A percentile compares a stretch with the other conserved stretches of the same genome.
Conservation (phyloP, 1,140 invertebrate genomes). For the Drosophila pachea region DNA sequence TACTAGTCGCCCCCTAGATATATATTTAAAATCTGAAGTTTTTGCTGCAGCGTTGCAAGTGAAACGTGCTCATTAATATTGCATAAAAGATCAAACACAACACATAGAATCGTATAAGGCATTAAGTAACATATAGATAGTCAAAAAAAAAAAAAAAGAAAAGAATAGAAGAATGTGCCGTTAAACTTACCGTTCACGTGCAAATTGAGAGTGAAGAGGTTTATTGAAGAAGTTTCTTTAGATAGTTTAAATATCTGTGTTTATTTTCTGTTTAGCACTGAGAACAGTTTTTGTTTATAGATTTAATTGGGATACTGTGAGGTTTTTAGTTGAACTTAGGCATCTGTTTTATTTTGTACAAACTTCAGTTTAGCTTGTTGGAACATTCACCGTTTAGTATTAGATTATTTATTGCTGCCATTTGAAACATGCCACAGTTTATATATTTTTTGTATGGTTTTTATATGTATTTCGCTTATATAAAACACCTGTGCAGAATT, state of each 20-base stretch:
- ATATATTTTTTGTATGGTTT: background rate
- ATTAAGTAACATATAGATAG: conserved; percentile 17
- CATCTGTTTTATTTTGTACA: conserved; percentile 24
- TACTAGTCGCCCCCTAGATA: background rate
- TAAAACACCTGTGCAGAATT: conserved; percentile 28
- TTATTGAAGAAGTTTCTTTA: conserved; percentile 15
- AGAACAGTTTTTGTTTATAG: background rate
- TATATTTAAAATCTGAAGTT: background rate
- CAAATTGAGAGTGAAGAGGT: conserved; percentile 24
- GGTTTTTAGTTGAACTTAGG: conserved; percentile 17
- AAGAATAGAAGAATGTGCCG: conserved; percentile 5
- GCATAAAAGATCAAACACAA: conserved; percentile 27
- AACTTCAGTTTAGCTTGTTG: conserved; percentile 37
- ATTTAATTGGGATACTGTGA: conserved; percentile 2
- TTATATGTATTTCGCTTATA: background rate
- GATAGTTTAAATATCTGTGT: background rate
- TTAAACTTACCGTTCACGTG: conserved; percentile 33
- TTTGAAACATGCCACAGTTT: conserved; percentile 40
- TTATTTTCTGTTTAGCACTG: conserved; percentile 23
- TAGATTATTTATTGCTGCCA: conserved; percentile 20
- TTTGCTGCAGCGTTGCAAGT: conserved; percentile 1
- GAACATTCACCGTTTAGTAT: conserved; percentile 50
- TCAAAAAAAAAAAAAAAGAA: background rate
- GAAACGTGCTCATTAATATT: conserved; percentile 22
- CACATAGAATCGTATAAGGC: conserved; percentile 27